Evolutionary conservation across 2,797 vertebrate species (phyloP), one percentile per base, ranked within the genome.

Genomic region (Oryzias sinensis): DNA sequence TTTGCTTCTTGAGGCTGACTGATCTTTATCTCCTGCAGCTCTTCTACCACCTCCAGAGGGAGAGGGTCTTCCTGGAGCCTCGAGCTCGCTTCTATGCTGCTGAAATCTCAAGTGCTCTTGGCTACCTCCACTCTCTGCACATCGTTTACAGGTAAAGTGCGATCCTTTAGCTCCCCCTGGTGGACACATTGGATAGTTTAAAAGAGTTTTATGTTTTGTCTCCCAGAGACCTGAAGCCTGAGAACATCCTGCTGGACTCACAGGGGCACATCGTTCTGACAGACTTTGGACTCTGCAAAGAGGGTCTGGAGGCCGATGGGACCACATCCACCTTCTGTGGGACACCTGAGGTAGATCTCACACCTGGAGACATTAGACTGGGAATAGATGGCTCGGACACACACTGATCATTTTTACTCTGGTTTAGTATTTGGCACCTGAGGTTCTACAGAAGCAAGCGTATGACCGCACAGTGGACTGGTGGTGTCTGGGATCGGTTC

Each of bases 241-340:
- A 99, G 86, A 99, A 99, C 85, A 99, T 99, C 87, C 87, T 99
- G 67, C 83, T 99, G 0, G 97, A 99, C 83, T 97, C 95, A 0
- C 93, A 96, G 77, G 97, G 97, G 3, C 97, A 99, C 74, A 98
- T 99, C 37, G 94, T 99, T 66, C 91, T 99, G 60, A 99, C 97
- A 25, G 97, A 99, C 85, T 99, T 99, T 25, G 97, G 97, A 51
- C 94, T 99, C 59, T 99, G 97, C 91, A 99, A 99, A 81, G 97
- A 99, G 82, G 97, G 96, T 44, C 91, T 99, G 3, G 96, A 98
- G 54, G 87, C 92, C 68, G 94, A 94, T 0, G 93, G 93, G 29
- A 99, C 97, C 0, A 99, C 97, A 0, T 94, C 94, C 33, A 99
- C 97, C 4, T 99, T 99, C 91, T 99, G 97, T 0, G 97, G 97